Evolutionary conservation across 1,140 invertebrate genomes (phyloP).

Genomic region (Drosophila murphyi): DNA sequence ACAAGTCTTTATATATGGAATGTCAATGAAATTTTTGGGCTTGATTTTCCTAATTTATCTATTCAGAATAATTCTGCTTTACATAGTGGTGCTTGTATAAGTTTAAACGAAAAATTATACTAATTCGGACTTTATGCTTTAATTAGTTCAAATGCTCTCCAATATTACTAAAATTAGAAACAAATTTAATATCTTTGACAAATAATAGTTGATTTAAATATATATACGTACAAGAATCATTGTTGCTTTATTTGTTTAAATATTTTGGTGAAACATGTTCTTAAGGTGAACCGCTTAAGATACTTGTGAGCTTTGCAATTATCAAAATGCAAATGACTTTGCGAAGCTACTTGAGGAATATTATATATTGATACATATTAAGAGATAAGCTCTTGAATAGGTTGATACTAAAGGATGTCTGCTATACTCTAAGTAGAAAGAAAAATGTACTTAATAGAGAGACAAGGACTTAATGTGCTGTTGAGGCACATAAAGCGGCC

Average conservation of each 20-base stretch:
- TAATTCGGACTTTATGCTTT: no score
- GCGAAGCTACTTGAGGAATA: constrained; percentile 21
- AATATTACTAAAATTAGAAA: no score
- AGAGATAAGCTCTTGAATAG: constrained; percentile 6
- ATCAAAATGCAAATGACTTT: constrained; percentile 44
- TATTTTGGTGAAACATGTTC: not conserved
- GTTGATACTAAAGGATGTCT: constrained; percentile 14
- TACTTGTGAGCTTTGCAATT: constrained; percentile 4
- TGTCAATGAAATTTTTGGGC: no score
- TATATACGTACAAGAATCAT: no score
- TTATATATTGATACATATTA: not conserved
- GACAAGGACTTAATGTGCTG: constrained; percentile 65
- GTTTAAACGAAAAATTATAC: no score
- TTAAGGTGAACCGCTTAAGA: constrained; percentile 2
- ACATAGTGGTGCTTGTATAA: no score
- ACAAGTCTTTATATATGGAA: no score
- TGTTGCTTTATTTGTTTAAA: constrained; percentile 20
- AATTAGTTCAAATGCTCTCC: no score
- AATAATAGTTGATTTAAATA: no score
- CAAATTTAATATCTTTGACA: no score
- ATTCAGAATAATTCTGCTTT: no score
- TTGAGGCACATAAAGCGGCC: constrained; percentile 69
- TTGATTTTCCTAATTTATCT: no score
- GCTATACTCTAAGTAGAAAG: not conserved
- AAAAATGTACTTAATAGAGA: constrained; percentile 20